Evolutionary conservation across 2,888 invertebrate genomes (phyloP).

Genomic region (Hyalella azteca): DNA sequence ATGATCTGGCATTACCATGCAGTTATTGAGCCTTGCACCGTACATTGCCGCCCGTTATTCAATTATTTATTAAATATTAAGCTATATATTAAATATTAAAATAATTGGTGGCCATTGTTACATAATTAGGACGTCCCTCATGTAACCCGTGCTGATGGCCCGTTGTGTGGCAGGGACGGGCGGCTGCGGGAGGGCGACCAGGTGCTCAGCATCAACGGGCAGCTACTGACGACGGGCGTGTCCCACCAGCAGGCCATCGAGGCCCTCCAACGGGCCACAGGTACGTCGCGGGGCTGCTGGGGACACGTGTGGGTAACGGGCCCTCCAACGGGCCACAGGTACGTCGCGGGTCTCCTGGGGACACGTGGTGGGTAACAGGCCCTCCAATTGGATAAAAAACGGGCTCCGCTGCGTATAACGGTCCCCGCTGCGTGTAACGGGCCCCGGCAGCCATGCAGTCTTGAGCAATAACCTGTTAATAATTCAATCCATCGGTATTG

Average conservation of each 20-base stretch:
- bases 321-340: not conserved
- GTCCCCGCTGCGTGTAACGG: no score
- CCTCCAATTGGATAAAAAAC: not conserved
- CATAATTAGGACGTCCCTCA: no score
- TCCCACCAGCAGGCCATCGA: conserved; percentile 82
- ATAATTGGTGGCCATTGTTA: no score
- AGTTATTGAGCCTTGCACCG: no score
- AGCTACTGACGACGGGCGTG: conserved; percentile 71
- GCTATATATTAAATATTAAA: no score
- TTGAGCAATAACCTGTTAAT: no score
- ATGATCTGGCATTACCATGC: no score
- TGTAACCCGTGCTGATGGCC: no score
- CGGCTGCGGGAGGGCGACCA: conserved; percentile 80
- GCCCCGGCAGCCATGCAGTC: no score
- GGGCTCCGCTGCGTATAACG: not conserved
- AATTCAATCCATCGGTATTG: no score
- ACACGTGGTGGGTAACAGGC: not conserved
- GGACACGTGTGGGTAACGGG: not conserved
- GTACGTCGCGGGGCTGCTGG: conserved; percentile 40
- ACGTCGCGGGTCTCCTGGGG: not conserved
- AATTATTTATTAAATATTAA: no score
- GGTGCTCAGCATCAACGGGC: conserved; percentile 82
- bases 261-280: conserved; percentile 77
- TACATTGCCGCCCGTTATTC: no score
- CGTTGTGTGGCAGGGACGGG: conserved; percentile 68